Conservation (phyloP, 2,888 invertebrate genomes). For the Teleogryllus oceanicus region DNA sequence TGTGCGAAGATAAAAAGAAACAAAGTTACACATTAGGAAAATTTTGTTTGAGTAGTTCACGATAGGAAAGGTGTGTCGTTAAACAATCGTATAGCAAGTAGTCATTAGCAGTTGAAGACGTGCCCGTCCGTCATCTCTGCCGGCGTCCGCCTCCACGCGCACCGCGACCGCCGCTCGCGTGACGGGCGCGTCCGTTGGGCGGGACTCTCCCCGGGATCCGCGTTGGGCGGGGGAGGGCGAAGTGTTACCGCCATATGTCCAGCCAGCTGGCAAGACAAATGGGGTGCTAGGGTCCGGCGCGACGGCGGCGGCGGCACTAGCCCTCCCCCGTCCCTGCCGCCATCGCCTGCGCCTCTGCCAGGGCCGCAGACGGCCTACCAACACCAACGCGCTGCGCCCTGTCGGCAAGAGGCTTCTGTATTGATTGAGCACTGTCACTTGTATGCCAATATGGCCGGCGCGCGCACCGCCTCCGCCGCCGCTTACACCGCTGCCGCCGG, state of each 20-base stretch:
- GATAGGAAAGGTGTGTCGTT: no score
- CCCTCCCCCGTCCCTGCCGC: not conserved
- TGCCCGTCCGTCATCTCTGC: no score
- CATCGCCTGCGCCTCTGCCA: not conserved
- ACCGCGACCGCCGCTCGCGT: not conserved
- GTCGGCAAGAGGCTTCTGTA: slow-evolving; percentile 7
- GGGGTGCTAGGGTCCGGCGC: slow-evolving; percentile 9
- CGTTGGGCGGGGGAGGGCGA: not conserved
- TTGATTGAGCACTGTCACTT: slow-evolving; percentile 18
- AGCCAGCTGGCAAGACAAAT: slow-evolving; percentile 18
- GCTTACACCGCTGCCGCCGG: not conserved
- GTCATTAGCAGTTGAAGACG: no score
- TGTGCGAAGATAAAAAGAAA: no score
- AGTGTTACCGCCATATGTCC: slow-evolving; percentile 18
- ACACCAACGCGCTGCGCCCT: not conserved
- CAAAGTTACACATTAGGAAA: no score
- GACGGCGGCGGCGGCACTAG: not conserved
- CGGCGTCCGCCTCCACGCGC: no score
- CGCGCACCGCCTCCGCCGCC: not conserved
- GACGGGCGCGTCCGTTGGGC: not conserved
- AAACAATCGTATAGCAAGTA: no score
- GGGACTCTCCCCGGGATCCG: not conserved
- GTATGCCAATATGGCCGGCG: slow-evolving; percentile 18
- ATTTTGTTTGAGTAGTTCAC: no score
- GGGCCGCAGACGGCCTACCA: not conserved